Evolutionary conservation across 2,888 invertebrate genomes (phyloP).

Genomic region (Coelopa pilipes): DNA sequence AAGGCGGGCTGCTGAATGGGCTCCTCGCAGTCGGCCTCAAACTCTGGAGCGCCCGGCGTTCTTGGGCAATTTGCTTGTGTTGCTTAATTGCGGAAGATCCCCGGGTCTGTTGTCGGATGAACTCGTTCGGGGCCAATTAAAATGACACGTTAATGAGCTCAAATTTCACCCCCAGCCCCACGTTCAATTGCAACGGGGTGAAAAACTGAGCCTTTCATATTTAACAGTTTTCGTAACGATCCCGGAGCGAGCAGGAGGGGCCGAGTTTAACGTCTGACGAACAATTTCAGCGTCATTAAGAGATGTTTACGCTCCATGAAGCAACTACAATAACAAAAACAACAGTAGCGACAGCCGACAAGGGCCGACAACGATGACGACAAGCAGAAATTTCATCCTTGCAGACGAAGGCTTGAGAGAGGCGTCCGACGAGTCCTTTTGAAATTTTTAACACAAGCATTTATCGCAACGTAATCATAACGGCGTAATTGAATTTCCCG

Average conservation of each 20-base stretch:
- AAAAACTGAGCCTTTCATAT: slow-evolving; percentile 21
- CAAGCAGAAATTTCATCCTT: neutral
- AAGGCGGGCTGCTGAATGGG: no score
- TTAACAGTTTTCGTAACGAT: slow-evolving; percentile 4
- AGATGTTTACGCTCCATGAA: slow-evolving; percentile 32
- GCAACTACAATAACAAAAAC: slow-evolving; percentile 6
- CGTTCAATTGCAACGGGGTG: slow-evolving; percentile 20
- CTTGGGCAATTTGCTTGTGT: no score
- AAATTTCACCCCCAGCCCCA: neutral
- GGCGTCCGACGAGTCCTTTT: slow-evolving; percentile 7
- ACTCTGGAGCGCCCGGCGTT: no score
- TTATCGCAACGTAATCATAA: slow-evolving; percentile 32
- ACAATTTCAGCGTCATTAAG: slow-evolving; percentile 35
- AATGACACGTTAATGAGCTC: slow-evolving; percentile 24
- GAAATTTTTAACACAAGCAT: slow-evolving; percentile 24
- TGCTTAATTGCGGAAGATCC: no score
- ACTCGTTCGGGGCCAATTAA: slow-evolving; percentile 1
- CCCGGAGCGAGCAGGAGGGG: neutral
- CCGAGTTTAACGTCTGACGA: slow-evolving; percentile 23
- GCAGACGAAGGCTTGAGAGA: neutral
- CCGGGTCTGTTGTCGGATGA: no score
- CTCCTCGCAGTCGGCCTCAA: no score
- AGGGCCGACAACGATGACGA: neutral
- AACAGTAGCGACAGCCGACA: slow-evolving; percentile 2
- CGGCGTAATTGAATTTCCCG: slow-evolving; percentile 29